A percentile compares a stretch with the other conserved stretches of the same genome.
Evolutionary conservation across 2,888 invertebrate species (phyloP).

Genomic region (Sclerodermus sp.): DNA sequence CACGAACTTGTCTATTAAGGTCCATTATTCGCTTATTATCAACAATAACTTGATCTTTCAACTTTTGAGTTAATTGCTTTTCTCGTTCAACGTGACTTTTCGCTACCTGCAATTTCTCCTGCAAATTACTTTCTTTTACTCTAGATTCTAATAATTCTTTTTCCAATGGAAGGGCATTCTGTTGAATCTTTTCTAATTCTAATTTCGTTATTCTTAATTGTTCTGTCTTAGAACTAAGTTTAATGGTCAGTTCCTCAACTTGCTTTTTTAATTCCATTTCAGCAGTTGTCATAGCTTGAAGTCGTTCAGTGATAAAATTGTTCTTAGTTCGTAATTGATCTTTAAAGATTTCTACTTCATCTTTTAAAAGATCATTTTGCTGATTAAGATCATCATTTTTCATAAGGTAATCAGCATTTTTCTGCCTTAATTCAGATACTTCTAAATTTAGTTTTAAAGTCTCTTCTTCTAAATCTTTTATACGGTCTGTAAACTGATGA

Average conservation of each 20-base stretch:
- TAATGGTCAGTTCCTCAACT: slow-evolving; percentile 46
- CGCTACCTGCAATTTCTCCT: slow-evolving; percentile 44
- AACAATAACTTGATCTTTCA: slow-evolving; percentile 53
- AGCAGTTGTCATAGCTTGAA: slow-evolving; percentile 45
- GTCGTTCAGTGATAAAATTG: slow-evolving; percentile 46
- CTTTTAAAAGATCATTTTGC: slow-evolving; percentile 46
- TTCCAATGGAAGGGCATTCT: slow-evolving; percentile 44
- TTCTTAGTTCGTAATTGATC: slow-evolving; percentile 51
- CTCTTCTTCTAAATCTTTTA: slow-evolving; percentile 49
- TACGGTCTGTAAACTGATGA: slow-evolving; percentile 38
- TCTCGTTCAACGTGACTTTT: slow-evolving; percentile 50
- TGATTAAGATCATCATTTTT: slow-evolving; percentile 47
- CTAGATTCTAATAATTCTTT: slow-evolving; percentile 48
- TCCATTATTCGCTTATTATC: slow-evolving; percentile 68
- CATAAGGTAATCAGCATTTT: slow-evolving; percentile 39
- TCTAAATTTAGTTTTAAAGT: slow-evolving; percentile 44
- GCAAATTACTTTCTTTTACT: slow-evolving; percentile 38
- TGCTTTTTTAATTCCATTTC: slow-evolving; percentile 47
- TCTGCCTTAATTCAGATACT: slow-evolving; percentile 41
- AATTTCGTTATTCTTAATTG: slow-evolving; percentile 40
- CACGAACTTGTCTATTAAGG: slow-evolving; percentile 76
- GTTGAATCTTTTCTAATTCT: slow-evolving; percentile 47
- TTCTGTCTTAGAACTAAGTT: slow-evolving; percentile 49
- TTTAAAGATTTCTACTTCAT: slow-evolving; percentile 49
- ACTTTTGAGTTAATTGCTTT: slow-evolving; percentile 47